Evolutionary conservation across 1,140 invertebrate species (phyloP).

Genomic region (Apocrypta bakeri): DNA sequence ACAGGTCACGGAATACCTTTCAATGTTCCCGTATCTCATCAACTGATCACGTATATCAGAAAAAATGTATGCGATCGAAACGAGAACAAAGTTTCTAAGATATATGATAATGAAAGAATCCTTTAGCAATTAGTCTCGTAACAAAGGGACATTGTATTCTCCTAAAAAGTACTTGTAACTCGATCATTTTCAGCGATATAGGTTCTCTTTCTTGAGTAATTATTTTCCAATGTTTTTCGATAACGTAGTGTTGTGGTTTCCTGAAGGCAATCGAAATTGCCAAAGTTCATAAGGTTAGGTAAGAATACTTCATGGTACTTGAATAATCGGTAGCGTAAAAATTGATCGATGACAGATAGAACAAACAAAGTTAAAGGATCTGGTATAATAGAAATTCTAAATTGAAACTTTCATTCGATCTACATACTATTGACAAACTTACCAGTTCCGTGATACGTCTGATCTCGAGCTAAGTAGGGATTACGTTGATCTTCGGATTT

Average conservation of each 20-base stretch:
- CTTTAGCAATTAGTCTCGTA: neutral
- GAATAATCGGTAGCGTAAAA: no score
- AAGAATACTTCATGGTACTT: no score
- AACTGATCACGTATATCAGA: neutral
- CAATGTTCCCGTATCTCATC: neutral
- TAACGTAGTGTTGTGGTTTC: neutral
- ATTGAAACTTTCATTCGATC: neutral
- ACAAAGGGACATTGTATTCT: neutral
- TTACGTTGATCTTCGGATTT: constrained; percentile 90
- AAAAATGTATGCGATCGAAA: neutral
- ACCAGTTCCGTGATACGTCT: constrained; percentile 82
- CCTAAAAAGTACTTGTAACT: neutral
- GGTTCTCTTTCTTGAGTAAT: neutral
- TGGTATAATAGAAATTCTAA: neutral
- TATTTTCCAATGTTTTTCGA: neutral
- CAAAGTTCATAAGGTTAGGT: no score
- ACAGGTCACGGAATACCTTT: neutral
- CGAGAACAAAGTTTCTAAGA: neutral
- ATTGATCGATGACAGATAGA: no score
- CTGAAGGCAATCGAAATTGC: no score
- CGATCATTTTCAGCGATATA: neutral
- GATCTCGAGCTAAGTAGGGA: constrained; percentile 84
- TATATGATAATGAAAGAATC: neutral
- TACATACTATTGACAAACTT: constrained; percentile 48
- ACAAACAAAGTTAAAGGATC: no score